Base-by-base conservation (phyloP, 2,797 vertebrate genomes). In the Channa striata region DNA sequence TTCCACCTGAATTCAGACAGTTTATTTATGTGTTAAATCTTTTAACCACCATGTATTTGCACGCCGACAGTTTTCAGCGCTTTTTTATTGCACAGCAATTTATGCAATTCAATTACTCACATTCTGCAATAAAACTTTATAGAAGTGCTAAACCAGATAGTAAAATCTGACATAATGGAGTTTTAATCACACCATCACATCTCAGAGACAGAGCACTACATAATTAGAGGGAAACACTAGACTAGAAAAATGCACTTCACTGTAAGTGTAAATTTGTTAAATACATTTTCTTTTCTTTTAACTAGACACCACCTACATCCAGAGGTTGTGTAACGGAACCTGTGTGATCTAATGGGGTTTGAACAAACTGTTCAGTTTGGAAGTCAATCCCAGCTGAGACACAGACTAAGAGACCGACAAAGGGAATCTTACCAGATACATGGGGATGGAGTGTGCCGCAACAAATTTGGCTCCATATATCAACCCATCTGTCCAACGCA, bases 381-480 rank as follows among this genome's bases (percentile, higher is more conserved):
- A n/a, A n/a, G n/a, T n/a, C n/a, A n/a, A n/a, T n/a, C n/a, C n/a
- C n/a, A n/a, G 37, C 42, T 11, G 23, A 53, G 13, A 21, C 25
- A 14, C 4, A 23, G 13, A 58, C 2, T 20, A 13, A 43, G 13
- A 64, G 6, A 54, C 13, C 51, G 42, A 52, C 7, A 10, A 1
- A 2, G 5, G 20, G 5, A 2, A 43, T 1, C 30, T 84, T 93
- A 99, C 97, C 96, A 96, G 95, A 84, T 97, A 99, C 96, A 99
- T 98, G 51, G 97, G 97, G 87, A 99, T 97, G 70, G 96, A 95
- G 60, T 99, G 97, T 0, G 96, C 95, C 0, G 95, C 94, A 0
- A 98, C 95, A 74, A 99, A 99, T 86, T 96, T 99, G 68, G 96
- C 97, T 90, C 97, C 97, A 8, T 99, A 99, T 60, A 97, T 89